Evolutionary conservation across 2,888 invertebrate species (phyloP).

Genomic region (Netelia fuscicornis): DNA sequence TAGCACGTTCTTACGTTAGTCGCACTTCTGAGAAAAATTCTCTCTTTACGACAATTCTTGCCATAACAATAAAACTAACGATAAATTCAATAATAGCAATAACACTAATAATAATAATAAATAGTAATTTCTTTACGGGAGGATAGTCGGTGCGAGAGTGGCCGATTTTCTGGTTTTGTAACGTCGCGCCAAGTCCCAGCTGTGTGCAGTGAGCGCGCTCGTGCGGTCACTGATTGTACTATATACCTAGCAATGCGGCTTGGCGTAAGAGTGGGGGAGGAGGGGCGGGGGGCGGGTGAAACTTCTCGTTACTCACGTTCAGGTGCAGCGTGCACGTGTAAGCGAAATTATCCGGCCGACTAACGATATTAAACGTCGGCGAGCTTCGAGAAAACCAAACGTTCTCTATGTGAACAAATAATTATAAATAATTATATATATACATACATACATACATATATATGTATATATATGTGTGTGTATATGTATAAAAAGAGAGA

Average conservation of each 20-base stretch:
- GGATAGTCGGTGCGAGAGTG: neutral
- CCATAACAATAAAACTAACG: neutral
- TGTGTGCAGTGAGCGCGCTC: conserved; percentile 29
- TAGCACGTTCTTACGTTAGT: too few relatives aligned
- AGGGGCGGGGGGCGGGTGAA: too few relatives aligned
- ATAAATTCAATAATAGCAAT: neutral
- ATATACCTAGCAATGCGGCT: neutral
- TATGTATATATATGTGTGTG: too few relatives aligned
- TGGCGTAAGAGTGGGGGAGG: neutral
- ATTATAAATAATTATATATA: conserved; percentile 23
- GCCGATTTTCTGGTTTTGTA: conserved; percentile 70
- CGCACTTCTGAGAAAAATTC: too few relatives aligned
- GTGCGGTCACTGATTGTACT: neutral
- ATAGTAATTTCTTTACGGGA: conserved; percentile 16
- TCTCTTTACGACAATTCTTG: too few relatives aligned
- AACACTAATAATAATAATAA: neutral
- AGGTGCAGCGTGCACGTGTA: conserved; percentile 81
- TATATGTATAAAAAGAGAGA: too few relatives aligned
- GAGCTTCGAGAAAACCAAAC: conserved; percentile 49
- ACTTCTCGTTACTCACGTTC: conserved; percentile 79
- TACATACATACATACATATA: too few relatives aligned
- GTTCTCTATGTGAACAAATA: neutral
- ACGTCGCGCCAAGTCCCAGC: conserved; percentile 60
- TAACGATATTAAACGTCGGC: conserved; percentile 67
- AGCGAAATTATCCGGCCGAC: conserved; percentile 77